phyloP scores from a whole-genome alignment of 1,140 invertebrate species.

The Luehdorfia chinensis region DNA sequence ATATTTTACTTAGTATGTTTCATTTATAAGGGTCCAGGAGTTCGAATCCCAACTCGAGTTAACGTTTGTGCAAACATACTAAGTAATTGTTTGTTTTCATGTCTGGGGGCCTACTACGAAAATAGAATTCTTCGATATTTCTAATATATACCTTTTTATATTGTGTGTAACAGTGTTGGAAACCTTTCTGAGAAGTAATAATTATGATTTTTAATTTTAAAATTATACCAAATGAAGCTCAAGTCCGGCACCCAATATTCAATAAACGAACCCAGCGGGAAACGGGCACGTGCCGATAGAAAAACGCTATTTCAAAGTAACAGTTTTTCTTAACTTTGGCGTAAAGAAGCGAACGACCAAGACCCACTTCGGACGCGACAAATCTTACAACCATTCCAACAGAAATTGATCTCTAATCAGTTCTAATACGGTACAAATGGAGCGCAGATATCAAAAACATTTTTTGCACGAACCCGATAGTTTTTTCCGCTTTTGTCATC shows the following conservation, averaged over 20 bases:
- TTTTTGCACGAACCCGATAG: constrained; percentile 31
- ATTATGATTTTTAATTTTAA: too few species aligned
- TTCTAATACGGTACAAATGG: constrained; percentile 18
- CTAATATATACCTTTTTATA: too few species aligned
- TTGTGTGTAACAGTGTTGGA: too few species aligned
- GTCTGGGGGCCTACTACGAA: too few species aligned
- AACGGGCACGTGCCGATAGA: constrained; percentile 44
- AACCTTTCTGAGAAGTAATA: too few species aligned
- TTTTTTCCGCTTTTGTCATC: constrained; percentile 69
- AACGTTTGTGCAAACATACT: too few species aligned
- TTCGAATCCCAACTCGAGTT: too few species aligned
- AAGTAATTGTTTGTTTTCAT: too few species aligned
- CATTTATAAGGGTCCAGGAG: too few species aligned
- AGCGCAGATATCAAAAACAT: constrained; percentile 10
- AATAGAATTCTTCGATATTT: too few species aligned
- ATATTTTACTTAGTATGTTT: too few species aligned
- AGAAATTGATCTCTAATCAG: constrained; percentile 31
- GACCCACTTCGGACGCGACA: constrained; percentile 42
- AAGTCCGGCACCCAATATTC: constrained; percentile 23
- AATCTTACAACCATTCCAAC: constrained; percentile 19
- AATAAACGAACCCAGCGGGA: constrained; percentile 15
- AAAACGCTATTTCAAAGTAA: constrained; percentile 48
- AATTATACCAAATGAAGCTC: too few species aligned
- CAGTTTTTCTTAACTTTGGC: constrained; percentile 51
- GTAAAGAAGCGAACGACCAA: constrained; percentile 55